phyloP scores from a whole-genome alignment of 2,888 invertebrate species.

The Epinotia bilunana region DNA sequence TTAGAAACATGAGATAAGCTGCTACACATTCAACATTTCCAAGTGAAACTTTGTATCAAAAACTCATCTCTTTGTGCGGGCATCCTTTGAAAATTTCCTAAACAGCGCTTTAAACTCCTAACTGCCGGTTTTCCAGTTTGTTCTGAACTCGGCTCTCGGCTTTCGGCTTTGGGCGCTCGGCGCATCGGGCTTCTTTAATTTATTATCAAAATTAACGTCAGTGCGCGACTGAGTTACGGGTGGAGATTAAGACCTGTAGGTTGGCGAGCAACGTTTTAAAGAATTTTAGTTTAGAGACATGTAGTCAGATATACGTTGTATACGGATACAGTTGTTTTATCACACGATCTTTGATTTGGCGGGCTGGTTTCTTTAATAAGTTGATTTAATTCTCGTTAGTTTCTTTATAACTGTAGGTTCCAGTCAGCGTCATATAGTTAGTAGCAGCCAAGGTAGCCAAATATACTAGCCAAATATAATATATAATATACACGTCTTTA shows the following conservation, averaged over 20 bases:
- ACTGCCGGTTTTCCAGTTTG: constrained; percentile 64
- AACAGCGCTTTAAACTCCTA: constrained; percentile 70
- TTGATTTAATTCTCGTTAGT: too few relatives aligned
- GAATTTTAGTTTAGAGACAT: not conserved
- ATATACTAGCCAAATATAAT: too few relatives aligned
- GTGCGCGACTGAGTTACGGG: constrained; percentile 55
- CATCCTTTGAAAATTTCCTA: constrained; percentile 77
- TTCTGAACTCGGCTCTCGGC: constrained; percentile 57
- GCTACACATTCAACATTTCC: constrained; percentile 61
- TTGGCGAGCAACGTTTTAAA: not conserved
- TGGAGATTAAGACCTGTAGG: constrained; percentile 35
- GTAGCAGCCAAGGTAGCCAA: too few relatives aligned
- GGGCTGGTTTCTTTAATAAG: too few relatives aligned
- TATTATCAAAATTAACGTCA: constrained; percentile 73
- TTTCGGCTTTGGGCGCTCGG: constrained; percentile 33
- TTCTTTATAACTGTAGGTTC: too few relatives aligned
- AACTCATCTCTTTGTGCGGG: constrained; percentile 60
- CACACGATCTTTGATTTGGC: too few relatives aligned
- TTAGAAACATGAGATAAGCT: constrained; percentile 57
- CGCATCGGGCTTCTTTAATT: constrained; percentile 71
- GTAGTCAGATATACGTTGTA: not conserved
- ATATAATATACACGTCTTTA: too few relatives aligned
- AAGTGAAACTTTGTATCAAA: constrained; percentile 70
- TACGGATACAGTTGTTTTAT: too few relatives aligned
- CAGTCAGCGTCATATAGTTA: too few relatives aligned